Evolutionary conservation across 1,140 invertebrate species (phyloP).

Genomic region (Caenorhabditis inopinata): DNA sequence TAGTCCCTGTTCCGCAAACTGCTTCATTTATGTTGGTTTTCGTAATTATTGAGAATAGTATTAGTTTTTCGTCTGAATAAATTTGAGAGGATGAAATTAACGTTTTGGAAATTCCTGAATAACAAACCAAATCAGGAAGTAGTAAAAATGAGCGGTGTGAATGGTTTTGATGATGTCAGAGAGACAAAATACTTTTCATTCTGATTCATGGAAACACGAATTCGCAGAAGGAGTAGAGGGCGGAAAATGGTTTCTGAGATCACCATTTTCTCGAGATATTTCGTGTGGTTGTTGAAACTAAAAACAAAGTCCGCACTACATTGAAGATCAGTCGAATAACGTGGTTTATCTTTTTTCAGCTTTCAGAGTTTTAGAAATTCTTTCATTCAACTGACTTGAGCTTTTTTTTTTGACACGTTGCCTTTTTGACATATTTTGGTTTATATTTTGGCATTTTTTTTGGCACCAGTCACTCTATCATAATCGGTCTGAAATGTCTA

Average conservation of each 20-base stretch:
- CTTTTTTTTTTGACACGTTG: no score
- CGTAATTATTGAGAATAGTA: background rate
- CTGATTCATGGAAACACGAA: background rate
- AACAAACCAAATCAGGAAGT: background rate
- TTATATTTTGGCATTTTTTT: no score
- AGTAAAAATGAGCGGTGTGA: background rate
- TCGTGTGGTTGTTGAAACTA: background rate
- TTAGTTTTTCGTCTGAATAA: background rate
- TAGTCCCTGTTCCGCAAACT: no score
- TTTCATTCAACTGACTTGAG: no score
- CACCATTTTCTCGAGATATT: background rate
- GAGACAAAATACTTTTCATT: background rate
- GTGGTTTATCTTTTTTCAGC: no score
- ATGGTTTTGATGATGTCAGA: slow-evolving; percentile 18
- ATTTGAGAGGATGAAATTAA: background rate
- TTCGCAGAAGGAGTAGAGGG: background rate
- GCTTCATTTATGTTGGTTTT: background rate
- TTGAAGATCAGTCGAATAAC: no score
- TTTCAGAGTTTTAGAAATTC: no score
- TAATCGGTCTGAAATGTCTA: no score
- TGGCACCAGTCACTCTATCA: no score
- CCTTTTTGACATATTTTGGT: no score
- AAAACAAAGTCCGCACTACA: no score
- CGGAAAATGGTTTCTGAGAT: background rate
- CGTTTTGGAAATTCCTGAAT: background rate